Conservation (phyloP, 2,888 invertebrate genomes). For the Philereme transversata region DNA sequence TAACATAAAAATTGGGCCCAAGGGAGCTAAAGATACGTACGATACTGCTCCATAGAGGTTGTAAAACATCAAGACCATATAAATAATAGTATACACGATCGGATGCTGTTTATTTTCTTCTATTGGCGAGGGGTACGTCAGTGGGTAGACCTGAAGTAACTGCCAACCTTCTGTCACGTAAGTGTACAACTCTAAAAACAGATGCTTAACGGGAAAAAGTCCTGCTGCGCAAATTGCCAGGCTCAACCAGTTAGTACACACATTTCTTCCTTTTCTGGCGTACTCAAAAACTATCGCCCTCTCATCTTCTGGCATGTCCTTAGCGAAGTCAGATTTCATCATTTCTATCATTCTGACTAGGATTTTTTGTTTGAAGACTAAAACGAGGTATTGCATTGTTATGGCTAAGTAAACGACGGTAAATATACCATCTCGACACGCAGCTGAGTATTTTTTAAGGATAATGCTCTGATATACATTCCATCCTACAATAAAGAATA, state of each 20-base stretch:
- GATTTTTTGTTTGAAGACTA: conserved; percentile 5
- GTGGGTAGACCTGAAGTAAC: conserved; percentile 14
- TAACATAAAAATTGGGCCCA: conserved; percentile 30
- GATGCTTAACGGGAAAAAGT: conserved; percentile 6
- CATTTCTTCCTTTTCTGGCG: conserved; percentile 12
- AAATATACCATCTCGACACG: conserved; percentile 13
- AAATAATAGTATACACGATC: conserved; percentile 12
- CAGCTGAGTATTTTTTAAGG: conserved; percentile 1
- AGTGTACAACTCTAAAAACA: conserved; percentile 18
- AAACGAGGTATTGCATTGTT: conserved; percentile 16
- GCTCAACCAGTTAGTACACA: conserved; percentile 14
- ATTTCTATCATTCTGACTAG: conserved; percentile 15
- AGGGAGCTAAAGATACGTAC: conserved; percentile 25
- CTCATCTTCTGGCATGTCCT: conserved; percentile 9
- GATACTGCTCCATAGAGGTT: conserved; percentile 3
- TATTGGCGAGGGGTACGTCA: conserved; percentile 20
- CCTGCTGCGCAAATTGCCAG: no score
- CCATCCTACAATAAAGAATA: background rate
- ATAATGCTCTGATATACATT: conserved; percentile 1
- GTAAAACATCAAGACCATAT: conserved; percentile 8
- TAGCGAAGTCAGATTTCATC: conserved; percentile 23
- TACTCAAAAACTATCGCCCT: conserved; percentile 15
- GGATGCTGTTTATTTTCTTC: conserved; percentile 27
- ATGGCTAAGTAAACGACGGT: conserved; percentile 10
- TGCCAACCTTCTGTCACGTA: conserved; percentile 13